Evolutionary conservation across 2,888 invertebrate genomes (phyloP), one percentile per base, ranked within the genome.

Genomic region (Agrilus mali): DNA sequence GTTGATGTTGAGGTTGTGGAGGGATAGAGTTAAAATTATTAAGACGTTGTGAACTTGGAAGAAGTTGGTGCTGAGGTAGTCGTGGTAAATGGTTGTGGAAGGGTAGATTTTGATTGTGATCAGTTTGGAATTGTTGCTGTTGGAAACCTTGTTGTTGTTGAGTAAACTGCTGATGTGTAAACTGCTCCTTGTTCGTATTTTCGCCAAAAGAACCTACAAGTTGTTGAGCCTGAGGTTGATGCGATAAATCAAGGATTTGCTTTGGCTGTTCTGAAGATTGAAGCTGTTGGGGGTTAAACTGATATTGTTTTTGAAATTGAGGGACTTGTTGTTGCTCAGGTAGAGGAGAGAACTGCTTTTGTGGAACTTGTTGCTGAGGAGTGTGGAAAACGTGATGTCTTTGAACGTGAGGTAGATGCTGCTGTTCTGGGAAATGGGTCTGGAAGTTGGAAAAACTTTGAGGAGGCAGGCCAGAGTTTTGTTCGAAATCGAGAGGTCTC

Each of bases 331-430:
- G 46, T 38, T 34, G 41, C 38, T 45, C 46, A 20, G 41, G 41
- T 6, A 41, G 12, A 5, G 8, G 27, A 27, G 27, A 27, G 10
- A 38, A 34, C 47, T 71, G 73, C 20, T 65, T 60, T 50, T 68
- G 66, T 63, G 65, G 56, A 32, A 55, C 52, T 45, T 54, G 55
- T 50, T 50, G 56, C 39, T 49, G 55, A 7, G 44, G 46, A 33
- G 45, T 47, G 38, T 32, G 41, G 35, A 35, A 17, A 8, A 35
- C 6, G 35, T 16, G 35, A 38, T 38, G 43, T 6, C 27, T 42
- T 36, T 43, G 45, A 44, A 42, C 57, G 49, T 39, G 60, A 36
- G 53, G 59, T 36, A 61, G 62, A 45, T 64, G 63, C 40, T 66
- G 63, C 43, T 51, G 50, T 33, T 47, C 44, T 10, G 42, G 45